Percentiles rank a stretch among this genome's conserved stretches.
Evolutionary conservation across 2,888 invertebrate genomes (phyloP).

Genomic region (Polylopha cassiicola): DNA sequence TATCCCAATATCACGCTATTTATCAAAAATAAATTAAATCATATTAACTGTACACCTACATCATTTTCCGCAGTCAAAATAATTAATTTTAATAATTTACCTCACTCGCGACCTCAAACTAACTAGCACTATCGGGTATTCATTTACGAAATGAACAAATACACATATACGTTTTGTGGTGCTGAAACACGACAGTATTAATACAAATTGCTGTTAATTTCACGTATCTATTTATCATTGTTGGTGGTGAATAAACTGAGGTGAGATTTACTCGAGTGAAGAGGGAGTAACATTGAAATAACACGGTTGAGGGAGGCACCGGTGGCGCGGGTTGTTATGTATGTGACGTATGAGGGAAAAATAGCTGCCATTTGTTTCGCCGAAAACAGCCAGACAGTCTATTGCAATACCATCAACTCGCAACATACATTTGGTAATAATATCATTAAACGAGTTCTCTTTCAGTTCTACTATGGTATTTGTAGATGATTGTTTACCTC

Average conservation of each 20-base stretch:
- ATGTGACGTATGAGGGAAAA: conserved; percentile 37
- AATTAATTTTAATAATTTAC: too few species aligned
- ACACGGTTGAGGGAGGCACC: conserved; percentile 8
- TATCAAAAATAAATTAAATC: too few species aligned
- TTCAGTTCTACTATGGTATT: too few species aligned
- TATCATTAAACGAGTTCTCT: too few species aligned
- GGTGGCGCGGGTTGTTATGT: conserved; percentile 31
- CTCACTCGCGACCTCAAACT: too few species aligned
- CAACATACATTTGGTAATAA: too few species aligned
- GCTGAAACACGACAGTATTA: conserved; percentile 2
- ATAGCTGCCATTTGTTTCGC: conserved; percentile 38
- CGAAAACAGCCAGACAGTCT: conserved; percentile 32
- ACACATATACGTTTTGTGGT: not conserved
- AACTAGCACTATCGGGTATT: too few species aligned
- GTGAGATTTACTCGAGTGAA: conserved; percentile 1
- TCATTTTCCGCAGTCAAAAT: too few species aligned
- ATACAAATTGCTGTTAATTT: conserved; percentile 1
- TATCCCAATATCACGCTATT: too few species aligned
- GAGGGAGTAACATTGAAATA: conserved; percentile 5
- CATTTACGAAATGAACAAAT: too few species aligned
- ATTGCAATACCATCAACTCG: conserved; percentile 1
- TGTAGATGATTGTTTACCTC: too few species aligned
- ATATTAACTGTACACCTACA: too few species aligned
- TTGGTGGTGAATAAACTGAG: not conserved
- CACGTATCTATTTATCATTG: conserved; percentile 1